Percentiles rank a stretch among this genome's conserved stretches.
Conservation (phyloP, 2,888 invertebrate genomes). For the Mycogona germanica region DNA sequence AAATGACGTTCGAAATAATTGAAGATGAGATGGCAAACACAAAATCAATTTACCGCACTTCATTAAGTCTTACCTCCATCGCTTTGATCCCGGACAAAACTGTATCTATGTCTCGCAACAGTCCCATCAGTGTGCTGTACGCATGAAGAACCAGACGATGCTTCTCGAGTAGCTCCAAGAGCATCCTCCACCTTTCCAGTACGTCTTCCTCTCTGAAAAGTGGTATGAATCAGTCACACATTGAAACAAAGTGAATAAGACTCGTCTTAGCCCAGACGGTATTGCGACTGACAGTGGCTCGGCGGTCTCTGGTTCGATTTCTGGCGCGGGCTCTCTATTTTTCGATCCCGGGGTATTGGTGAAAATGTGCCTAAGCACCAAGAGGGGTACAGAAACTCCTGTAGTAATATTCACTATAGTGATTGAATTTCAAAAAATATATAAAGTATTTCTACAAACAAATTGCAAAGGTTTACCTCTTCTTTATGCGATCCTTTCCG, state of each 20-base stretch:
- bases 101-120: slow-evolving; percentile 84
- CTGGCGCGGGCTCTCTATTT: too few species aligned
- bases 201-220: slow-evolving; percentile 55
- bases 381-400: too few species aligned
- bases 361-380: too few species aligned
- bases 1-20: background rate
- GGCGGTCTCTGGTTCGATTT: too few species aligned
- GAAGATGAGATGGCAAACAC: background rate
- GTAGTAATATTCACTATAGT: background rate
- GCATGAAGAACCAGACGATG: slow-evolving; percentile 62
- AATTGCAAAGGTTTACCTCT: slow-evolving; percentile 27
- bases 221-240: background rate
- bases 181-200: slow-evolving; percentile 70
- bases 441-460: background rate
- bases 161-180: slow-evolving; percentile 70
- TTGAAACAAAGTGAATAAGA: background rate
- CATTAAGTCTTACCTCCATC: slow-evolving; percentile 47
- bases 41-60: slow-evolving; percentile 19
- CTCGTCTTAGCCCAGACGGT: too few species aligned
- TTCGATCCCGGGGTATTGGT: too few species aligned
- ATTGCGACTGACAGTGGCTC: too few species aligned
- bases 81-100: slow-evolving; percentile 70
- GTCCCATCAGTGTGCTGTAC: slow-evolving; percentile 71
- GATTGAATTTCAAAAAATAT: background rate
- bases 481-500: slow-evolving; percentile 62